Base-by-base conservation (phyloP, 2,113 vertebrate species). In the Pomatorhinus ruficollis region DNA sequence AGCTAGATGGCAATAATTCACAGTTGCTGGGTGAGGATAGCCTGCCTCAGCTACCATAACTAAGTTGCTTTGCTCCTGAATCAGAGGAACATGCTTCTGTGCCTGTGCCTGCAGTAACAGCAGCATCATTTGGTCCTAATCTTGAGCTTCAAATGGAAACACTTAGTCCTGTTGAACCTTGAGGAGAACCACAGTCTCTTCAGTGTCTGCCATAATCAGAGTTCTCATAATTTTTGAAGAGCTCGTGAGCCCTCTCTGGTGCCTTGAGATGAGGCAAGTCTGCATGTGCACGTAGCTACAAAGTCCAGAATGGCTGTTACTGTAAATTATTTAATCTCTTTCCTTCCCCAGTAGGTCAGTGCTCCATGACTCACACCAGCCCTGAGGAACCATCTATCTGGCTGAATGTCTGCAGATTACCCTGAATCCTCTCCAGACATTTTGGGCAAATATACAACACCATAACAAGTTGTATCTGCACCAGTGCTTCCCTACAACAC, bases 301-400 rank as follows among this genome's bases (percentile, higher is more conserved):
- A 88, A 94, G 64, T 75, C 76, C 76, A 75, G 85, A 92, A 81
- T n/a, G 12, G 16, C 30, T 95, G 70, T 81, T 90, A 90, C 56
- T 87, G 85, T 93, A 88, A 96, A 90, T 92, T 74, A 88, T 78
- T 96, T 91, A 94, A 86, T 77, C 88, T 83, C 25, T 75, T 94
- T 78, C 76, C 60, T 88, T 81, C 82, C 20, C 44, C 44, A 88
- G 27, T 31, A 90, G 82, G 81, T 95, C 90, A 86, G 59, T 59
- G 68, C 60, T 89, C 95, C 56, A 8, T 86, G 95, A 93, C 84
- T 96, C 80, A 94, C 76, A 60, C 49, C 76, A 95, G n/a, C 52
- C 47, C 76, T 44, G 71, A 96, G 68, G 30, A 93, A 33, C 39
- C 15, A 85, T 81, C 79, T 70, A 64, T 93, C 90, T 77, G 69